Conservation (phyloP, 1,140 invertebrate genomes). For the Magallana gigas region DNA sequence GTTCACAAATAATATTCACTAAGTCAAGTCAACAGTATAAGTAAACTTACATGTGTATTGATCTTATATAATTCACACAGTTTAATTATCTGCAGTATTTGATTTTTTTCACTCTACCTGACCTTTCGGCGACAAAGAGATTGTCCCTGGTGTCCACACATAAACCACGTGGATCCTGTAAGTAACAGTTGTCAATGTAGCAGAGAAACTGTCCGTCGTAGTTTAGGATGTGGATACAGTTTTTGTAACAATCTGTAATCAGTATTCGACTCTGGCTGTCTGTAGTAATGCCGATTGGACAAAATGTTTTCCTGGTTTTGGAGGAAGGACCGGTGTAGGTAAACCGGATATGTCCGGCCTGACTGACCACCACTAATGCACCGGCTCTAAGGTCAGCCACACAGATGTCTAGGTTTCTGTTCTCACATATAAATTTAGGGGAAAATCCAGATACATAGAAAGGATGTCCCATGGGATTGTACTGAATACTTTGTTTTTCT, state of each 20-base stretch:
- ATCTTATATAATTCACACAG: no score
- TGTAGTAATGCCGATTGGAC: neutral
- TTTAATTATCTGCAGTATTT: neutral
- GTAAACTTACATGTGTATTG: no score
- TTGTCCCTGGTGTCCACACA: neutral
- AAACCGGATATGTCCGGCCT: neutral
- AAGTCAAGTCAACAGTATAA: no score
- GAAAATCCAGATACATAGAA: neutral
- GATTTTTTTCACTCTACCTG: neutral
- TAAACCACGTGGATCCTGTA: neutral
- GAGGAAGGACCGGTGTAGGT: neutral
- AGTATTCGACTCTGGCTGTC: neutral
- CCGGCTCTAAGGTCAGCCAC: neutral
- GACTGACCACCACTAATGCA: neutral
- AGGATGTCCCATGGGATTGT: neutral
- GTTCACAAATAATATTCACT: no score
- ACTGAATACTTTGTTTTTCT: neutral
- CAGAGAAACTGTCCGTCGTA: neutral
- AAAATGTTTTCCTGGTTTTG: neutral
- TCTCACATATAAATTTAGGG: neutral
- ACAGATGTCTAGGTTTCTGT: neutral
- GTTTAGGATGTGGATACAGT: neutral
- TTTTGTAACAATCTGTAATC: neutral
- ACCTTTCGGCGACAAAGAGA: neutral
- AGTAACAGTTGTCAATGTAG: neutral